A percentile compares a stretch with the other conserved stretches of the same genome.
Conservation (phyloP, 2,888 invertebrate species). For the Leptinotarsa rubiginosa region DNA sequence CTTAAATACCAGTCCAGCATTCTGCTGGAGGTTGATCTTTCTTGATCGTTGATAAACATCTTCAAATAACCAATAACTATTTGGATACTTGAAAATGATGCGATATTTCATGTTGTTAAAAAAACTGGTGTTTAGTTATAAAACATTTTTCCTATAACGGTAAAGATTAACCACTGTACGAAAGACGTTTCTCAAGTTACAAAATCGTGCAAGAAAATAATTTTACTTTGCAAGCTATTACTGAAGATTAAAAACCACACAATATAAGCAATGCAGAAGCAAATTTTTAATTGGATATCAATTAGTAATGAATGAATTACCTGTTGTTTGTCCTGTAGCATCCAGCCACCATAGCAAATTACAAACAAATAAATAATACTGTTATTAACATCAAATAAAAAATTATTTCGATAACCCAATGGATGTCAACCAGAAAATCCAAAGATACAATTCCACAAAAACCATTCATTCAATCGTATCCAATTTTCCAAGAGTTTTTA, state of each 20-base stretch:
- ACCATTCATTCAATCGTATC: too few relatives aligned
- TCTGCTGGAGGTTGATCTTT: too few relatives aligned
- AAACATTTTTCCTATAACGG: too few relatives aligned
- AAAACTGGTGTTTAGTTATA: too few relatives aligned
- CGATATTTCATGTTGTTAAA: not conserved
- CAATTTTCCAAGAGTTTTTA: too few relatives aligned
- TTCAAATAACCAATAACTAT: not conserved
- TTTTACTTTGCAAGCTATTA: conserved; percentile 9
- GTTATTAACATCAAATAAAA: conserved; percentile 36
- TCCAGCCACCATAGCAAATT: conserved; percentile 54
- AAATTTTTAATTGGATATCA: conserved; percentile 10
- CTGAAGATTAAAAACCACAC: not conserved
- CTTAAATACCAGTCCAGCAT: too few relatives aligned
- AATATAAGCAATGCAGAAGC: not conserved
- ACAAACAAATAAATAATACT: conserved; percentile 50
- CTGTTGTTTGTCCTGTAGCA: conserved; percentile 60
- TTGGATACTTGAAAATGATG: not conserved
- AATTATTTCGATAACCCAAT: not conserved
- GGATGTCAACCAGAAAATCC: not conserved
- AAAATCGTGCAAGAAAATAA: not conserved
- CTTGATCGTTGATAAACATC: too few relatives aligned
- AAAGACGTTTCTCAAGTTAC: not conserved
- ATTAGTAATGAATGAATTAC: conserved; percentile 49
- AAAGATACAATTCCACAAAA: too few relatives aligned
- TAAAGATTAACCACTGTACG: too few relatives aligned